These are phyloP conservation scores for Caenorhabditis sp. DNA, from an alignment of 2,888 invertebrate species.

Conservation along the genomic window DNA sequence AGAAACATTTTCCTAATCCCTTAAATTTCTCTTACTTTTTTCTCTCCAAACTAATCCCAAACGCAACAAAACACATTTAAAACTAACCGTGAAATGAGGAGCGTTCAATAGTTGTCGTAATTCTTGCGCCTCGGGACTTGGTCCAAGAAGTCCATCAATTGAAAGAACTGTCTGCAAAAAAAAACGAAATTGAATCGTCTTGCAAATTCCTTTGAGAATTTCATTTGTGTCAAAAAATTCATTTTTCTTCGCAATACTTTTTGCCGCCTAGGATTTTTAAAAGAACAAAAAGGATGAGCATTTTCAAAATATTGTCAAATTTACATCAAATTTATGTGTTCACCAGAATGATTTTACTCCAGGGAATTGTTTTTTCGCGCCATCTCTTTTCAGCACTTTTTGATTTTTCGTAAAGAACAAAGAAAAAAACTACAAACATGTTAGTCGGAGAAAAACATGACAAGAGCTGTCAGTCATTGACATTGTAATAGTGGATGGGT, in stretches of 20 bases:
- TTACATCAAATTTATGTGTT: neutral
- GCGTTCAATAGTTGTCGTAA: conserved; percentile 61
- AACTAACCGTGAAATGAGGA: conserved; percentile 61
- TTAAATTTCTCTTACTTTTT: neutral
- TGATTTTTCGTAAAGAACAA: neutral
- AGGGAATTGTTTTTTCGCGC: neutral
- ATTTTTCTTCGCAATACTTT: neutral
- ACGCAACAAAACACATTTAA: neutral
- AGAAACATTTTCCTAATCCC: neutral
- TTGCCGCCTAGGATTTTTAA: neutral
- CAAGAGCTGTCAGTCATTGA: neutral
- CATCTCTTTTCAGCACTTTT: neutral
- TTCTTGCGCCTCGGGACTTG: conserved; percentile 63
- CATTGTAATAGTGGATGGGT: neutral
- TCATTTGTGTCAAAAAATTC: neutral
- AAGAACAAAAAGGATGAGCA: neutral
- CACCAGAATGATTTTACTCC: neutral
- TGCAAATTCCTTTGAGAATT: neutral
- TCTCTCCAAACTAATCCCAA: neutral
- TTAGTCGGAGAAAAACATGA: neutral
- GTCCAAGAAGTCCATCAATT: conserved; percentile 58
- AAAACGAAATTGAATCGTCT: neutral
- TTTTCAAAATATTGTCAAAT: neutral
- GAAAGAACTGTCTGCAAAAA: conserved; percentile 51
- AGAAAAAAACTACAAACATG: neutral